Percentiles rank a stretch among this genome's conserved stretches.
Evolutionary conservation across 2,888 invertebrate species (phyloP).

Genomic region (Drosophila histrio): DNA sequence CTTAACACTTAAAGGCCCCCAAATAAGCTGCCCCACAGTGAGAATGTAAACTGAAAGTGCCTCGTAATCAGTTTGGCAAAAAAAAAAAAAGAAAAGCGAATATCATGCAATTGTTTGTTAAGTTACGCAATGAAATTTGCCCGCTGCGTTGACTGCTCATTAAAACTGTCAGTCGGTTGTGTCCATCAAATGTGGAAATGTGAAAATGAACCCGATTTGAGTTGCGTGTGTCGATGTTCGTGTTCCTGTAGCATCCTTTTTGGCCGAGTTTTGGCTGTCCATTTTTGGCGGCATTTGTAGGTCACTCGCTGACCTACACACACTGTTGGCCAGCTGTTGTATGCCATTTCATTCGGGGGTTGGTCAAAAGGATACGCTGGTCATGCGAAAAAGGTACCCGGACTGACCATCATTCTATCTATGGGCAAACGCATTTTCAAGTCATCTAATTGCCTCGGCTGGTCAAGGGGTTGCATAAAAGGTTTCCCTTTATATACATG

Average conservation of each 20-base stretch:
- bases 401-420: conserved; percentile 46
- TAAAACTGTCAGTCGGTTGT: conserved; percentile 51
- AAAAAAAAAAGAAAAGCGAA: conserved; percentile 21
- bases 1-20: neutral
- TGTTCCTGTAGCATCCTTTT: conserved; percentile 45
- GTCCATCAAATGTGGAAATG: conserved; percentile 49
- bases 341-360: conserved; percentile 54
- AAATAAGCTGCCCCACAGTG: neutral
- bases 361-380: conserved; percentile 65
- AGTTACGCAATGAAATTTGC: conserved; percentile 35
- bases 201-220: neutral
- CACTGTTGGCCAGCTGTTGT: conserved; percentile 68
- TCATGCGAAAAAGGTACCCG: conserved; percentile 55
- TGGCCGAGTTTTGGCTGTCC: conserved; percentile 25
- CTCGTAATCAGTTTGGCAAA: conserved; percentile 33
- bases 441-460: conserved; percentile 61
- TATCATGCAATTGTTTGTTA: conserved; percentile 53
- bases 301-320: conserved; percentile 51
- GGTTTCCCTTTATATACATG: conserved; percentile 1
- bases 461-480: conserved; percentile 61
- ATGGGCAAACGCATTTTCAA: conserved; percentile 48
- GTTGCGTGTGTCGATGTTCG: neutral
- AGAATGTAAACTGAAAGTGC: conserved; percentile 26
- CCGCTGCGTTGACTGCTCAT: conserved; percentile 40
- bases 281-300: conserved; percentile 73